Percentiles rank a stretch among this genome's conserved stretches.
Conservation (phyloP, 1,140 invertebrate genomes). For the Diploscapter pachys region DNA sequence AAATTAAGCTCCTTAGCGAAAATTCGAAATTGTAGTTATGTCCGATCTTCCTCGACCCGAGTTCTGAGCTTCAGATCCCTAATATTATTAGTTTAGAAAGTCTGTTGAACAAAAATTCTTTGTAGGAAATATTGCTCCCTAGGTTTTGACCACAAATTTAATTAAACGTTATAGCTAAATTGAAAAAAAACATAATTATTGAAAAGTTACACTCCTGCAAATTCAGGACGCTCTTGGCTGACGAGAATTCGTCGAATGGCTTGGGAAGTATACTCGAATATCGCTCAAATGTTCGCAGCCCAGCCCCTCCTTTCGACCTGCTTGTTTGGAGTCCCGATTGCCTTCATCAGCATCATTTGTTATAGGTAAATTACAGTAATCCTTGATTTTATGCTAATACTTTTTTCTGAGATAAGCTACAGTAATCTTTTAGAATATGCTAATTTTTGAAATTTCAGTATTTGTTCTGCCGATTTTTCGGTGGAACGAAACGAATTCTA, state of each 20-base stretch:
- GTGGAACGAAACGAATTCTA: slow-evolving; percentile 78
- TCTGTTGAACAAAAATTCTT: no score
- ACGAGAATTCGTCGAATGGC: slow-evolving; percentile 46
- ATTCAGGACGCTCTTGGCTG: slow-evolving; percentile 45
- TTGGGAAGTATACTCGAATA: slow-evolving; percentile 51
- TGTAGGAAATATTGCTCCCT: no score
- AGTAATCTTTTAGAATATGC: neutral
- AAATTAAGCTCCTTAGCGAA: no score
- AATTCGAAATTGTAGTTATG: no score
- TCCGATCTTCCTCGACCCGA: no score
- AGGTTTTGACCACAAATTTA: no score
- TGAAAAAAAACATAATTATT: slow-evolving; percentile 30
- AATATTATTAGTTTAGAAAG: no score
- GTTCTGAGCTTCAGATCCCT: no score
- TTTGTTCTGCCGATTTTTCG: slow-evolving; percentile 86
- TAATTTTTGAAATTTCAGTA: slow-evolving; percentile 50
- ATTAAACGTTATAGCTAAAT: no score
- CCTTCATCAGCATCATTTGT: slow-evolving; percentile 85
- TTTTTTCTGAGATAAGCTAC: neutral
- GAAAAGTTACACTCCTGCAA: neutral
- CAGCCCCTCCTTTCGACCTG: slow-evolving; percentile 77
- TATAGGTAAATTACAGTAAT: slow-evolving; percentile 67
- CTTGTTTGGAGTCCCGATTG: slow-evolving; percentile 77
- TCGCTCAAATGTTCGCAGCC: slow-evolving; percentile 56
- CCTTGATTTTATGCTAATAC: neutral